phyloP scores from a whole-genome alignment of 1,140 invertebrate species.

The Anadara kagoshimensis region DNA sequence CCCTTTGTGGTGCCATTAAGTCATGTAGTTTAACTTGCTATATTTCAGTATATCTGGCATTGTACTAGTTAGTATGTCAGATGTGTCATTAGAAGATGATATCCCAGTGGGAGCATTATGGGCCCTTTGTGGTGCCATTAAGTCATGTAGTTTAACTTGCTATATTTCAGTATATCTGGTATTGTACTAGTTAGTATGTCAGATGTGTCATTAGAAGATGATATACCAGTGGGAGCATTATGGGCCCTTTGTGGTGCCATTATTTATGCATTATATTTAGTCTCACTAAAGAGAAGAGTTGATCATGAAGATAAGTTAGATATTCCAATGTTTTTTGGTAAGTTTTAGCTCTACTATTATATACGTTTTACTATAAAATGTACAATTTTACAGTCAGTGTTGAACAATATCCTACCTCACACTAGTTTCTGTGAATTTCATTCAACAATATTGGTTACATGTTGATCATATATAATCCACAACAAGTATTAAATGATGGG shows the following conservation, averaged over 20 bases:
- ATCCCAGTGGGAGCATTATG: no score
- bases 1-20: no score
- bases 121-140: no score
- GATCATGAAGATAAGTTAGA: slow-evolving; percentile 91
- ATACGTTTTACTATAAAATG: neutral
- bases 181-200: no score
- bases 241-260: slow-evolving; percentile 88
- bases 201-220: slow-evolving; percentile 73
- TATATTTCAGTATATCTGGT: no score
- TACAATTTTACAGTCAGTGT: neutral
- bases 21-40: no score
- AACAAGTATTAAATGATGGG: neutral
- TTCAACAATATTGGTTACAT: neutral
- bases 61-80: no score
- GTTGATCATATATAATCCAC: neutral
- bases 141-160: no score
- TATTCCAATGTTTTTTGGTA: slow-evolving; percentile 93
- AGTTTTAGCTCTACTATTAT: slow-evolving; percentile 47
- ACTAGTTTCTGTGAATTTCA: neutral
- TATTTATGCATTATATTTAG: slow-evolving; percentile 89
- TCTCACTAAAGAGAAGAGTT: slow-evolving; percentile 86
- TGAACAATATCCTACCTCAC: neutral
- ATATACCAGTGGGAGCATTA: slow-evolving; percentile 81
- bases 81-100: no score
- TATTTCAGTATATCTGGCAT: no score